Evolutionary conservation across 2,888 invertebrate species (phyloP), one percentile per base, ranked within the genome.

Genomic region (Escarpia spicata): DNA sequence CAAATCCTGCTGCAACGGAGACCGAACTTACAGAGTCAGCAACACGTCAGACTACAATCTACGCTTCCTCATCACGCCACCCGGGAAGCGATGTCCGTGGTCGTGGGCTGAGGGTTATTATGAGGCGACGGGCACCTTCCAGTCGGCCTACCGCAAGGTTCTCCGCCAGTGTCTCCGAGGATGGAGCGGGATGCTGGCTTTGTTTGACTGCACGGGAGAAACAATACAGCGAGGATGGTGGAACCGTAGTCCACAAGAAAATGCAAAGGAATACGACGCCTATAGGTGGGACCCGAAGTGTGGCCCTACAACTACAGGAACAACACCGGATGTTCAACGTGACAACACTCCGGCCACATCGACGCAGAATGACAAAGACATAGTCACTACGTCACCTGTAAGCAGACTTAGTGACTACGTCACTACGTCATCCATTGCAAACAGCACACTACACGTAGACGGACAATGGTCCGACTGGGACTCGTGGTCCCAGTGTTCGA

Each of bases 381-480:
- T n/a, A n/a, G n/a, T n/a, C n/a, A n/a, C n/a, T n/a, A 52, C 52
- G 9, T 3, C 52, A 12, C 52, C 52, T 10, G 12, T 12, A 15
- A 19, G 6, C 6, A 91, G 4, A 31, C 26, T n/a, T 60, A 15
- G n/a, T n/a, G n/a, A n/a, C n/a, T n/a, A 52, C 52, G 52, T n/a
- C n/a, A 52, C 52, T 10, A 52, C 75, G 19, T 19, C 6, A 75
- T 26, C 75, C 75, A 19, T 19, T 75, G 75, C 19, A 2, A 0
- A 15, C 19, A 75, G 75, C 75, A 75, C 91, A 31, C 43, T 91
- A 37, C 91, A 45, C 2, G 2, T 92, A 37, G 91, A 92, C 52
- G 92, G 92, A 10, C 10, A 31, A 91, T 58, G 90, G 43, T 90
- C 91, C 37, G 92, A 91, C 10, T 92, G 90, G 90, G 26, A 37